These are phyloP conservation scores for Glomeris maerens DNA, from an alignment of 1,140 invertebrate species.

Conservation along the genomic window DNA sequence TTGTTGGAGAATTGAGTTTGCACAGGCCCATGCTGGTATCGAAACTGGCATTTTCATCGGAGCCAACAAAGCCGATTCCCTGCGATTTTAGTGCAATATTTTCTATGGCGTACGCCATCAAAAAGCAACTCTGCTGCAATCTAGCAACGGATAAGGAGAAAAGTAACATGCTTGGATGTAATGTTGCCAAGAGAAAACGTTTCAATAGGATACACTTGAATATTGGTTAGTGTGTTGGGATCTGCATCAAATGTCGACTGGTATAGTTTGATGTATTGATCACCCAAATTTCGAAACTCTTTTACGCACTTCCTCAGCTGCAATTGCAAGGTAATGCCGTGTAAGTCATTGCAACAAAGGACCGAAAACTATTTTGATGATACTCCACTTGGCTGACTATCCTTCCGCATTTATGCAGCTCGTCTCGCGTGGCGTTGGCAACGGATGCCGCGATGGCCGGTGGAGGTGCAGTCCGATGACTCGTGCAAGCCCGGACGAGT, in stretches of 20 bases:
- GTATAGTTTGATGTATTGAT: conserved; percentile 66
- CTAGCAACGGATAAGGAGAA: conserved; percentile 28
- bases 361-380: background rate
- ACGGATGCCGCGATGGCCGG: conserved; percentile 76
- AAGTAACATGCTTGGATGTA: background rate
- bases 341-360: background rate
- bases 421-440: conserved; percentile 59
- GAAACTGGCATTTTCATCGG: conserved; percentile 34
- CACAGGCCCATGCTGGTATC: conserved; percentile 27
- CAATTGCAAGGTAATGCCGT: conserved; percentile 21
- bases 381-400: conserved; percentile 54
- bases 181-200: background rate
- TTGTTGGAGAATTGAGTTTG: conserved; percentile 14
- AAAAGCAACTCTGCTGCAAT: conserved; percentile 57
- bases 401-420: conserved; percentile 64
- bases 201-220: conserved; percentile 52
- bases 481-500: conserved; percentile 59
- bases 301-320: conserved; percentile 58
- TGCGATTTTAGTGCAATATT: conserved; percentile 37
- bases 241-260: conserved; percentile 89
- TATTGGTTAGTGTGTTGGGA: conserved; percentile 60
- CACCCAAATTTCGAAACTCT: conserved; percentile 55
- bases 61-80: conserved; percentile 23
- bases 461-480: conserved; percentile 75
- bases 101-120: conserved; percentile 61